Base-by-base conservation (phyloP, 2,113 vertebrate species). In the Cairina moschata region DNA sequence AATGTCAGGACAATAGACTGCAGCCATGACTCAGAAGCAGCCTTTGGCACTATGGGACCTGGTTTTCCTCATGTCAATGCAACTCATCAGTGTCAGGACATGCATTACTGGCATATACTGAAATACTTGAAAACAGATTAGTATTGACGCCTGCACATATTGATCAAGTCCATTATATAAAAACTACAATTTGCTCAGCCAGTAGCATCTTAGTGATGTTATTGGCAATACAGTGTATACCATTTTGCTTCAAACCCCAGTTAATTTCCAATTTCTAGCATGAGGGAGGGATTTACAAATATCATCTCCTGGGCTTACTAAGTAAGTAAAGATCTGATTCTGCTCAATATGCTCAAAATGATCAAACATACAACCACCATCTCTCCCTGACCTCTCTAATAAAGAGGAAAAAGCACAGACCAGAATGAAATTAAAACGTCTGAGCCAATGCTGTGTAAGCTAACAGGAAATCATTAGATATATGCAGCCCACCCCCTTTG, bases 401-500 rank as follows among this genome's bases (percentile, higher is more conserved):
- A 90, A 86, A 38, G 21, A 11, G 56, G 13, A 59, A 86, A 63
- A 86, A 56, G 0, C 36, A 34, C 12, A 58, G 42, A 58, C 23
- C 5, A 1, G 22, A 95, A 87, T 68, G 29, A 91, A 94, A 91
- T 81, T 48, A 84, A 82, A 95, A 34, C 40, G 3, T 56, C 62
- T 65, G 42, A 92, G 34, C 62, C 86, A 79, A 58, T 73, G 60
- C 38, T 75, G 1, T 68, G 32, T 40, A 81, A 91, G 48, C 28
- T 63, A 93, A 72, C 6, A 62, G 69, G 69, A 93, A 96, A 90
- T 93, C 73, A n/a, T 95, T 90, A 38, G 38, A 8, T 73, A 38
- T 29, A 65, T 60, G 56, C 56, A 90, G 52, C 66, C 88, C 46
- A 93, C 20, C 60, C 3, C 10, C 34, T 90, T 73, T 7, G 3